phyloP scores from a whole-genome alignment of 2,113 vertebrate genomes.

The Ceyx margarethae region DNA sequence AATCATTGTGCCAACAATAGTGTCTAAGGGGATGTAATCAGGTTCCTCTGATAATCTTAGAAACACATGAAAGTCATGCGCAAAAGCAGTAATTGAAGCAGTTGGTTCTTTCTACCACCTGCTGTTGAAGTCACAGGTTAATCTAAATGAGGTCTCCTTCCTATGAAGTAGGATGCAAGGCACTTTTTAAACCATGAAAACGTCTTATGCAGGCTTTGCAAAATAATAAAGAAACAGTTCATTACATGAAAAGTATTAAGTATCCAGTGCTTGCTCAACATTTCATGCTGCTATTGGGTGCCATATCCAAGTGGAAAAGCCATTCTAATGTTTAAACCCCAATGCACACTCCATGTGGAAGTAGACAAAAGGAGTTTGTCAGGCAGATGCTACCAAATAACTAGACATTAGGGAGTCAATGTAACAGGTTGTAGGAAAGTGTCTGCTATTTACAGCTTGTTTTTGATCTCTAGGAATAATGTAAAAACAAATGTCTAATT shows the following conservation, averaged over 20 bases:
- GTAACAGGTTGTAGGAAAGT: conserved; percentile 61
- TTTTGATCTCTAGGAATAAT: conserved; percentile 40
- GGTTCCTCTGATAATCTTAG: conserved; percentile 82
- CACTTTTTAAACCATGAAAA: conserved; percentile 80
- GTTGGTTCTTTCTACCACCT: conserved; percentile 83
- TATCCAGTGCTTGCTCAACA: conserved; percentile 58
- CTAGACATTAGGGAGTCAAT: conserved; percentile 48
- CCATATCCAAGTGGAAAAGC: conserved; percentile 58
- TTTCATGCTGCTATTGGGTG: conserved; percentile 31
- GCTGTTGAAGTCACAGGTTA: conserved; percentile 84
- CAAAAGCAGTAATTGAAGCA: conserved; percentile 81
- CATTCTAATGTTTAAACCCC: conserved; percentile 52
- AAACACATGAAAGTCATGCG: conserved; percentile 80
- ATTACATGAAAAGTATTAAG: conserved; percentile 75
- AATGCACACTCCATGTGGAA: conserved; percentile 45
- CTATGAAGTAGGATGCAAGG: conserved; percentile 71
- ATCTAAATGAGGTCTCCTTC: conserved; percentile 81
- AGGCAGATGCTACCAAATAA: conserved; percentile 65
- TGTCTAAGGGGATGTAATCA: conserved; percentile 82
- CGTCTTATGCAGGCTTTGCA: conserved; percentile 67
- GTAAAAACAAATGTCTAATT: not conserved
- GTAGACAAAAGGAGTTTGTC: conserved; percentile 54
- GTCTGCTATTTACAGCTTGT: conserved; percentile 25
- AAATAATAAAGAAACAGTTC: conserved; percentile 81
- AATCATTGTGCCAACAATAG: conserved; percentile 82